These are phyloP conservation scores for Episyrphus balteatus DNA, from an alignment of 1,140 invertebrate genomes.

Conservation along the genomic window DNA sequence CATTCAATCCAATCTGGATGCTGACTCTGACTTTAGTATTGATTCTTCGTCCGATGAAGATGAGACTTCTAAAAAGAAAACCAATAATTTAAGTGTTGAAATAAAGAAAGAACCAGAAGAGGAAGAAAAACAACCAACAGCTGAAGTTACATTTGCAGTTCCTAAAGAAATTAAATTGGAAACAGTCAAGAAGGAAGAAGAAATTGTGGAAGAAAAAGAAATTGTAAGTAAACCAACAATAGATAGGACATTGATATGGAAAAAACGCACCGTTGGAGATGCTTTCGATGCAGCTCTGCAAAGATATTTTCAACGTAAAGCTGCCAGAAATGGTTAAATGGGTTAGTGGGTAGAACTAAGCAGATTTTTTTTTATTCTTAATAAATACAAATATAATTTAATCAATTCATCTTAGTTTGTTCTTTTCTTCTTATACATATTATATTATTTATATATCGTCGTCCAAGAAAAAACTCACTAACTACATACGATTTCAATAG, in stretches of 20 bases:
- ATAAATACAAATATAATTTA: too few species aligned
- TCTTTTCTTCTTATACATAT: too few species aligned
- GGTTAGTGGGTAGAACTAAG: too few species aligned
- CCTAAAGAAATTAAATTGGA: background rate
- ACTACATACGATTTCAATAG: too few species aligned
- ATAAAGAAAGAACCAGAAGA: conserved; percentile 4
- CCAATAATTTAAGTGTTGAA: conserved; percentile 11
- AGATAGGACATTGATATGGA: conserved; percentile 61
- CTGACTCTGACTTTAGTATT: conserved; percentile 56
- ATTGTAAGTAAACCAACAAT: conserved; percentile 4
- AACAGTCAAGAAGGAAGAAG: background rate
- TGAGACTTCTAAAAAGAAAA: conserved; percentile 17
- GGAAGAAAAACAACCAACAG: conserved; percentile 4
- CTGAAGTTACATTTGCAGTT: background rate
- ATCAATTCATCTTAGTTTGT: too few species aligned
- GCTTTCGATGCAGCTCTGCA: conserved; percentile 68
- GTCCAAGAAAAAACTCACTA: too few species aligned
- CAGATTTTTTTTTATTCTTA: too few species aligned
- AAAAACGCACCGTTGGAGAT: conserved; percentile 71
- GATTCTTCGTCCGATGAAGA: conserved; percentile 45
- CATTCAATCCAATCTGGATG: conserved; percentile 49
- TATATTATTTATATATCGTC: too few species aligned
- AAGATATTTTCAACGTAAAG: conserved; percentile 69
- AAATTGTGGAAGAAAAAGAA: conserved; percentile 1
- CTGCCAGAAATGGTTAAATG: conserved; percentile 11